Evolutionary conservation across 2,113 vertebrate species (phyloP).

Genomic region (Tychaedon coryphoeus): DNA sequence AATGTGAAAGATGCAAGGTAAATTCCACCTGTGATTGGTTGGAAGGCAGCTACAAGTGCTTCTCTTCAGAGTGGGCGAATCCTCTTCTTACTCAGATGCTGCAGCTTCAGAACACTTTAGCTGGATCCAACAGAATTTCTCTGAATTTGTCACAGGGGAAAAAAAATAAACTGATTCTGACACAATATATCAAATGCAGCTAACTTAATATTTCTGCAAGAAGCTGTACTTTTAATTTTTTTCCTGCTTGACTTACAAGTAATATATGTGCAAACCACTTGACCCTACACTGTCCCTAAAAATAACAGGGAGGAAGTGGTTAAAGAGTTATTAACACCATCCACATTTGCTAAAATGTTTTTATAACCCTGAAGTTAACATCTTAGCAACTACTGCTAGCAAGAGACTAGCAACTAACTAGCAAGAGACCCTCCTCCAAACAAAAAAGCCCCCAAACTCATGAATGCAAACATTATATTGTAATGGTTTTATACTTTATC

Average conservation of each 20-base stretch:
- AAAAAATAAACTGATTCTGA: not conserved
- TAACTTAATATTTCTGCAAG: not conserved
- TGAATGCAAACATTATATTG: not conserved
- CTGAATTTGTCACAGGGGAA: not conserved
- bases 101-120: not conserved
- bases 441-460: not conserved
- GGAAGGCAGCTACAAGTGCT: not conserved
- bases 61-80: not conserved
- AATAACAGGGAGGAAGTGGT: conserved; percentile 26
- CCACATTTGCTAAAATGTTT: not conserved
- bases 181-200: not conserved
- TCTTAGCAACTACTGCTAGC: not conserved
- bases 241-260: not conserved
- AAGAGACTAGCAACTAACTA: no score
- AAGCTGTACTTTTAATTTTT: not conserved
- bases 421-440: not conserved
- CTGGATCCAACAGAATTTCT: not conserved
- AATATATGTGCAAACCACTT: not conserved
- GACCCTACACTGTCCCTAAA: not conserved
- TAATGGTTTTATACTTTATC: not conserved
- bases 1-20: not conserved
- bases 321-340: not conserved
- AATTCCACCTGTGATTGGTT: not conserved
- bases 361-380: not conserved
- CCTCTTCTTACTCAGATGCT: not conserved